Evolutionary conservation across 2,113 vertebrate species (phyloP).

Genomic region (Corvus hawaiiensis): DNA sequence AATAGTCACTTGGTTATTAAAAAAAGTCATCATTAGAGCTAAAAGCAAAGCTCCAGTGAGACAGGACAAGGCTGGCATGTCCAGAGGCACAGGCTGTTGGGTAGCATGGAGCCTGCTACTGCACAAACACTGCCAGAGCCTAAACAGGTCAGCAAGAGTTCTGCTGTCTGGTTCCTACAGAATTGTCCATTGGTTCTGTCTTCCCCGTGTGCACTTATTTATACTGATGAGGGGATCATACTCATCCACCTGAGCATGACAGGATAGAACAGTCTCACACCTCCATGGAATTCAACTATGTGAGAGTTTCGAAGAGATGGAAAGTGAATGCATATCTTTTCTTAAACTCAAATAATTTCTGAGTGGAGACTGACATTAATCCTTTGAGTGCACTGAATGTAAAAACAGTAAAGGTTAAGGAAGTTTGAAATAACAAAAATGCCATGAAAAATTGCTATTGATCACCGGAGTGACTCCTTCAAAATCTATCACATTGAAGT

Average conservation of each 20-base stretch:
- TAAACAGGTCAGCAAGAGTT: not conserved
- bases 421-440: slow-evolving; percentile 9
- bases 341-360: not conserved
- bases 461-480: not conserved
- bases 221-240: not conserved
- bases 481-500: not conserved
- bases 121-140: not conserved
- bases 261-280: not conserved
- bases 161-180: not conserved
- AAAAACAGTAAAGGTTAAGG: not conserved
- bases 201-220: not conserved
- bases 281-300: not conserved
- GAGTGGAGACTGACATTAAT: not conserved
- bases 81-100: not conserved
- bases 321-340: not conserved
- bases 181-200: not conserved
- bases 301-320: not conserved
- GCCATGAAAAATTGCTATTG: not conserved
- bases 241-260: not conserved
- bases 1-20: not conserved
- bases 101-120: not conserved
- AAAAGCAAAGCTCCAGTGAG: not conserved
- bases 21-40: not conserved
- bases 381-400: not conserved
- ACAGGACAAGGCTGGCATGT: not conserved